Evolutionary conservation across 1,140 invertebrate species (phyloP), one percentile per base, ranked within the genome.

Genomic region (Bombus picipes): DNA sequence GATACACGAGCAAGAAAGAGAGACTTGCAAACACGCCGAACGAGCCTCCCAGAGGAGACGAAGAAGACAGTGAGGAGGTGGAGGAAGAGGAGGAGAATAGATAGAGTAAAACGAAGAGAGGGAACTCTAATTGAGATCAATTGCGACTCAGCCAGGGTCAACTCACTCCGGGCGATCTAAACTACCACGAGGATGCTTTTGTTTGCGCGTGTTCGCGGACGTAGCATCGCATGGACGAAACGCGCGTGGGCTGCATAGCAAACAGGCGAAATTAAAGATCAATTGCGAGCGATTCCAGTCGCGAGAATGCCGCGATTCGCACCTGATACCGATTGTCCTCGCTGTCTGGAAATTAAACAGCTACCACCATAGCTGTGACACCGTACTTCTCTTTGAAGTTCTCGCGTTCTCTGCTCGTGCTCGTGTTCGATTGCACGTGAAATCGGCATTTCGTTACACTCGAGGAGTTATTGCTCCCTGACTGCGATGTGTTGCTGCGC

Each of bases 111-210:
- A 78, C 47, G 81, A 85, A 83, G 81, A 37, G 78, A 76, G 87
- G 88, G 89, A 85, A 89, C 12, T 90, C 89, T 94, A 94, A 94
- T 94, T 94, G 93, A 94, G 93, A 94, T 94, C 93, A 94, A 94
- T 94, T 94, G 93, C 93, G 90, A 91, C 89, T 92, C 89, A 92
- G 90, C 92, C 91, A 92, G 93, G 93, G 93, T 94, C 92, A 94
- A 94, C 90, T 91, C 87, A 91, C 90, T 91, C 79, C 83, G 84
- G 72, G 74, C 62, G 70, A 83, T 82, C 86, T 77, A 73, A 62
- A 90, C 84, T 81, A 34, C 88, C 83, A 83, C 84, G 86, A 77
- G 75, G 81, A 72, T 70, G 76, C 70, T 70, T 84, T 72, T 83
- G 81, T 82, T 79, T 72, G 78, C 57, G 71, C 75, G 70, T 81